Conservation (phyloP, 2,113 vertebrate genomes). For the Cisticola juncidis region DNA sequence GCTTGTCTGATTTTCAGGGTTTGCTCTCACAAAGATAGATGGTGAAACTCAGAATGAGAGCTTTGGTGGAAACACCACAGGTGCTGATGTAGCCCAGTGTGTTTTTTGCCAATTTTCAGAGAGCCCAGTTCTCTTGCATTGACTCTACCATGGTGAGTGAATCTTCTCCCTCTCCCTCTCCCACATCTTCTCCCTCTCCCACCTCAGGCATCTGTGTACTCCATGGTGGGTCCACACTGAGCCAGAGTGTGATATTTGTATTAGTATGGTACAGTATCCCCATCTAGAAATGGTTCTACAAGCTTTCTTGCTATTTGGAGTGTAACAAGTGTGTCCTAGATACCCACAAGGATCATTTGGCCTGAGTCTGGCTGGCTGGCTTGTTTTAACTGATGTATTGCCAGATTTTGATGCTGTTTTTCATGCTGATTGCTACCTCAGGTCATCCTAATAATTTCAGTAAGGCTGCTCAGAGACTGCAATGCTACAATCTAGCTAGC, state of each 20-base stretch:
- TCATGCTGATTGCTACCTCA: not conserved
- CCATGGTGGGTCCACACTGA: not conserved
- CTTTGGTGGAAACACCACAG: not conserved
- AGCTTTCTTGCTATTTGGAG: not conserved
- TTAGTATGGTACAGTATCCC: not conserved
- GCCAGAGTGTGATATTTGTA: not conserved
- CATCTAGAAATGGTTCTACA: not conserved
- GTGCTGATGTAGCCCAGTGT: too few relatives aligned
- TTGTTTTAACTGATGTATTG: not conserved
- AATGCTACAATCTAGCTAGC: not conserved
- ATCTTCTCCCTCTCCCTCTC: not conserved
- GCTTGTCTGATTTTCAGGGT: not conserved
- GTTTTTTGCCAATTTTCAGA: not conserved
- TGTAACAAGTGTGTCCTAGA: not conserved
- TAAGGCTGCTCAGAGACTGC: not conserved
- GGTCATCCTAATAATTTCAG: not conserved
- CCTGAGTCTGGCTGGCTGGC: not conserved
- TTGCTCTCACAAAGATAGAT: not conserved
- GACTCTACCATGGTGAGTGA: not conserved
- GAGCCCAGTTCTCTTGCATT: rapidly evolving
- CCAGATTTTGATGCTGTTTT: not conserved
- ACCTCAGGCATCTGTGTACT: rapidly evolving
- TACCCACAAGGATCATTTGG: not conserved
- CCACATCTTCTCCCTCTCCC: not conserved
- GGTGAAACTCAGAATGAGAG: not conserved